Conservation (phyloP, 1,140 invertebrate genomes). For the Telenomus remus region DNA sequence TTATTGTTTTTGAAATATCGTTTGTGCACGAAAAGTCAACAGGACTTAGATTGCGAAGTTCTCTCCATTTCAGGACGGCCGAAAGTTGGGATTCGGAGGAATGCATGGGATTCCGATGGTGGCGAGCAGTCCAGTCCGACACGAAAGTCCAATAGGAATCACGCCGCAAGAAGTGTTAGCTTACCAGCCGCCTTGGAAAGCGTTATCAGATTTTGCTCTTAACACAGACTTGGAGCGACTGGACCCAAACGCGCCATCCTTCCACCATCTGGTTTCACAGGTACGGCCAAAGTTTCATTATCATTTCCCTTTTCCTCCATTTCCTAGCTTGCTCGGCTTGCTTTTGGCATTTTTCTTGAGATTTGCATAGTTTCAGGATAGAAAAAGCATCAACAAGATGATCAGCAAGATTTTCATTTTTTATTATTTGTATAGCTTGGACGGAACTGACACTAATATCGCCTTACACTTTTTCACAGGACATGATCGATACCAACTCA, state of each 20-base stretch:
- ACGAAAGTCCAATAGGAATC: constrained; percentile 91
- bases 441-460: not conserved
- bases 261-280: constrained; percentile 97
- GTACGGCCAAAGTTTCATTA: constrained; percentile 74
- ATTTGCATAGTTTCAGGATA: not conserved
- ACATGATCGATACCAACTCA: not conserved
- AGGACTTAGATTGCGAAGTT: constrained; percentile 50
- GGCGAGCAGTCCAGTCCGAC: constrained; percentile 94
- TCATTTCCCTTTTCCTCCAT: not conserved
- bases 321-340: not conserved
- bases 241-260: constrained; percentile 90
- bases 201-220: constrained; percentile 94
- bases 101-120: constrained; percentile 98
- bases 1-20: no score
- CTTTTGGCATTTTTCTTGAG: not conserved
- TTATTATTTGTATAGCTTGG: not conserved
- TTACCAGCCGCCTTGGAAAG: constrained; percentile 98
- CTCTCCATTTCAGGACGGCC: constrained; percentile 85
- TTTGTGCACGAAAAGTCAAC: no score
- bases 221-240: constrained; percentile 93
- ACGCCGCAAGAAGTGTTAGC: constrained; percentile 93
- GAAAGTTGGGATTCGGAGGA: constrained; percentile 91
- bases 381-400: not conserved
- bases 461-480: constrained; percentile 4
- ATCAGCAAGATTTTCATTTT: not conserved